These are phyloP conservation scores for Plecotus auritus DNA, from an alignment of 2,113 vertebrate genomes.

Conservation along the genomic window DNA sequence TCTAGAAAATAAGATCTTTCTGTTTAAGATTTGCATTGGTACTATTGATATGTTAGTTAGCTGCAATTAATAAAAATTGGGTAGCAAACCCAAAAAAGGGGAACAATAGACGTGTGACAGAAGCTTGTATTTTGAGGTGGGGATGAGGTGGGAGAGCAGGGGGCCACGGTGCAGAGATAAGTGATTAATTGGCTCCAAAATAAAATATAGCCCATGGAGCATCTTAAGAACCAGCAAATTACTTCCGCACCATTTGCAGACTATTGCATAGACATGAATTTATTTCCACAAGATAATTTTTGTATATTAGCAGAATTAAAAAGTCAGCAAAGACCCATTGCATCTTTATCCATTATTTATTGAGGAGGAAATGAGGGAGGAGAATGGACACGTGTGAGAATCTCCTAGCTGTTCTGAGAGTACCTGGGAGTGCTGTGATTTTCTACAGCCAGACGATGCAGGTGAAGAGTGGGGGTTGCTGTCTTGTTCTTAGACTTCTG, in stretches of 20 bases:
- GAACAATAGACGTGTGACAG: background rate
- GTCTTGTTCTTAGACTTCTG: background rate
- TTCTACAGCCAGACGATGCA: background rate
- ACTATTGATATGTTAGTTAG: background rate
- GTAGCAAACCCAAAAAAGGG: background rate
- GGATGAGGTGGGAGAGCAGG: no score
- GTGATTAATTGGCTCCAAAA: slow-evolving; percentile 53
- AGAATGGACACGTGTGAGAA: slow-evolving; percentile 39
- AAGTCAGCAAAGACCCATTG: slow-evolving; percentile 57
- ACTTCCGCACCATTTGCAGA: slow-evolving; percentile 53
- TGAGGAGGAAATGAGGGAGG: slow-evolving; percentile 55
- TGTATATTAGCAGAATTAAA: slow-evolving; percentile 63
- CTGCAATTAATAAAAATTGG: slow-evolving; percentile 23
- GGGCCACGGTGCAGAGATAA: background rate
- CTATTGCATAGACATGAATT: slow-evolving; percentile 16
- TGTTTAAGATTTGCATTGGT: background rate
- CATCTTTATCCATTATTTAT: slow-evolving; percentile 69
- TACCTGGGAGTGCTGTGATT: slow-evolving; percentile 28
- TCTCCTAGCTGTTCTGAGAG: background rate
- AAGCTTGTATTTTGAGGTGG: background rate
- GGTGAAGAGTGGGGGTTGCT: background rate
- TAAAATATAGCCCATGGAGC: background rate
- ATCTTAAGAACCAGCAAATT: slow-evolving; percentile 46
- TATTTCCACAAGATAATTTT: slow-evolving; percentile 65
- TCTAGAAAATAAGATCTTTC: background rate